These are phyloP conservation scores for Linyphia triangularis DNA, from an alignment of 2,888 invertebrate genomes.

Conservation along the genomic window DNA sequence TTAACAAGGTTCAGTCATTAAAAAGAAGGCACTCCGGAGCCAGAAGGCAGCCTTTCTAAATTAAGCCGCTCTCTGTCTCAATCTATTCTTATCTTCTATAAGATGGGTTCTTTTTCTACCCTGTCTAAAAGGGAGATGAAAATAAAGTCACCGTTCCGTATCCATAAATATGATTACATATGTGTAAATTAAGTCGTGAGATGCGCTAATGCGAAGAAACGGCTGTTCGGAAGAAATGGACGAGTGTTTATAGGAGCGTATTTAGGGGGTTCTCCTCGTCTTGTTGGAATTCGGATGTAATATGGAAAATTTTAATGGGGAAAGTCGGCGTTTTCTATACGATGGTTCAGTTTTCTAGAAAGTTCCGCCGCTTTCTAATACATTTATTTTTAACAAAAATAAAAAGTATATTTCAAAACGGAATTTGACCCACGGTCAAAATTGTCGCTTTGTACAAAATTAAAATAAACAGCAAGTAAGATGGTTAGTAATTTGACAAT, in stretches of 20 bases:
- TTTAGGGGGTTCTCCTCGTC: not conserved
- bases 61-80: slow-evolving; percentile 58
- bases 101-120: slow-evolving; percentile 45
- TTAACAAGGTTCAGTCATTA: slow-evolving; percentile 71
- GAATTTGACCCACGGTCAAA: too few species aligned
- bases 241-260: not conserved
- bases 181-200: slow-evolving; percentile 64
- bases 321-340: too few species aligned
- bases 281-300: too few species aligned
- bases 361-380: too few species aligned
- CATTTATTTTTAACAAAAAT: too few species aligned
- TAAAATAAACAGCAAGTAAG: too few species aligned
- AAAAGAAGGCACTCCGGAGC: slow-evolving; percentile 32
- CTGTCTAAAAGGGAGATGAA: slow-evolving; percentile 48
- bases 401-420: too few species aligned
- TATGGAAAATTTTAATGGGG: too few species aligned
- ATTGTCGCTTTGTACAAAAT: too few species aligned
- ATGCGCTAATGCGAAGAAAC: slow-evolving; percentile 59
- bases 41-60: slow-evolving; percentile 49
- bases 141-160: slow-evolving; percentile 63
- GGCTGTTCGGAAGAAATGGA: slow-evolving; percentile 33
- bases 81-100: slow-evolving; percentile 67
- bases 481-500: too few species aligned
- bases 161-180: slow-evolving; percentile 75
- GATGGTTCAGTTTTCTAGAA: too few species aligned